These are phyloP conservation scores for Leuciscus waleckii DNA, from an alignment of 2,797 vertebrate genomes.

Conservation along the genomic window DNA sequence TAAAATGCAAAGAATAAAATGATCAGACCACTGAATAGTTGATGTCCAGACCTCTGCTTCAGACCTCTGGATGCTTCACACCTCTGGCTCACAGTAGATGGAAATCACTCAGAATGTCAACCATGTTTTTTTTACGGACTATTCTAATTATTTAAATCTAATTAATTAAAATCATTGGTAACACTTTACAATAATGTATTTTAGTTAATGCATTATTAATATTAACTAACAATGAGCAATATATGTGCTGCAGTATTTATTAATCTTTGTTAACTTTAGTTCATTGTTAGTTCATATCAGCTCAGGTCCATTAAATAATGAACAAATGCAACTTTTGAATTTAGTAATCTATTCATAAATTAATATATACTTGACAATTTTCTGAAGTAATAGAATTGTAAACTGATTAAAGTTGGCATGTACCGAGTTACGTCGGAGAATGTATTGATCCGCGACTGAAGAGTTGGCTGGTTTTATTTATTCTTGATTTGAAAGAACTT, in stretches of 20 bases:
- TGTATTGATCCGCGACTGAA: not conserved
- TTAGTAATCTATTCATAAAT: not conserved
- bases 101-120: slow-evolving; percentile 50
- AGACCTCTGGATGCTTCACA: not conserved
- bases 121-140: not conserved
- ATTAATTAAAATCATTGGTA: not conserved
- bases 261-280: not conserved
- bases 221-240: not conserved
- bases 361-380: not conserved
- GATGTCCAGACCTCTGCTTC: not conserved
- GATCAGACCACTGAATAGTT: not conserved
- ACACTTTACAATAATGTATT: not conserved
- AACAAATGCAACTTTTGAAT: not conserved
- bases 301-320: not conserved
- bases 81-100: slow-evolving; percentile 54
- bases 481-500: not conserved
- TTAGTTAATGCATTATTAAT: not conserved
- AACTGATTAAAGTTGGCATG: not conserved
- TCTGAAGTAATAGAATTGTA: not conserved
- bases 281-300: not conserved
- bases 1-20: not conserved
- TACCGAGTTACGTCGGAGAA: not conserved
- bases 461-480: not conserved
- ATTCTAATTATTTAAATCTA: not conserved
- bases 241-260: not conserved